Evolutionary conservation across 1,140 invertebrate genomes (phyloP).

Genomic region (Drosophila saltans): DNA sequence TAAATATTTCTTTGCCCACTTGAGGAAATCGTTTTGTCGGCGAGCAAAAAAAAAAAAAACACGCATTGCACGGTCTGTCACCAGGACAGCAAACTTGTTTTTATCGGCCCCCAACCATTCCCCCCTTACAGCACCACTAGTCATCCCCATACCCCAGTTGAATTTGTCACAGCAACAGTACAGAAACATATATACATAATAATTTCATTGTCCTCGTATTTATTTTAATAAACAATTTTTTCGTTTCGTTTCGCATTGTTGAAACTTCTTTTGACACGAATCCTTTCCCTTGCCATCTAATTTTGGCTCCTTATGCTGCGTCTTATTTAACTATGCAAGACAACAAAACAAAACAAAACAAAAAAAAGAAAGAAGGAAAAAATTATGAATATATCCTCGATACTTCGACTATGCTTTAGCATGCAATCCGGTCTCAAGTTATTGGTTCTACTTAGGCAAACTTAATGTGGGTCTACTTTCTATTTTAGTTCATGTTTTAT

Average conservation of each 20-base stretch:
- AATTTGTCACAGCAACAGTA: slow-evolving; percentile 39
- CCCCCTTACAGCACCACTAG: slow-evolving; percentile 1
- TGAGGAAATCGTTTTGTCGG: slow-evolving; percentile 50
- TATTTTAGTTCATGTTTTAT: slow-evolving; percentile 53
- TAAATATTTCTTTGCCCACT: slow-evolving; percentile 64
- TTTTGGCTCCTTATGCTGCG: slow-evolving; percentile 58
- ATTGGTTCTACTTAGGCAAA: background rate
- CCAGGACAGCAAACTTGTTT: slow-evolving; percentile 70
- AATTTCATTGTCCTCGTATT: slow-evolving; percentile 73
- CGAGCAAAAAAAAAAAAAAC: background rate
- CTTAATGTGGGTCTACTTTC: slow-evolving; percentile 41
- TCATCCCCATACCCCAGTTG: background rate
- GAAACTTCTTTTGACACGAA: slow-evolving; percentile 77
- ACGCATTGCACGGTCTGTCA: slow-evolving; percentile 83
- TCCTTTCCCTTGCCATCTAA: slow-evolving; percentile 52
- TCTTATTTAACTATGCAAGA: slow-evolving; percentile 12
- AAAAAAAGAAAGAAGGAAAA: slow-evolving; percentile 34
- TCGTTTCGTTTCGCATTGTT: slow-evolving; percentile 41
- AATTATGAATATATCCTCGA: slow-evolving; percentile 26
- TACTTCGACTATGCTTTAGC: slow-evolving; percentile 50
- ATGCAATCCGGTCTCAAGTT: slow-evolving; percentile 54
- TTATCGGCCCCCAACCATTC: slow-evolving; percentile 22
- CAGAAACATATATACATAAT: slow-evolving; percentile 42
- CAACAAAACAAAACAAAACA: slow-evolving; percentile 48
- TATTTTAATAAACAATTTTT: slow-evolving; percentile 78